Evolutionary conservation across 35 echinoderm and acorn worm genomes (phyloP).

Genomic region (Heliocidaris tuberculata): DNA sequence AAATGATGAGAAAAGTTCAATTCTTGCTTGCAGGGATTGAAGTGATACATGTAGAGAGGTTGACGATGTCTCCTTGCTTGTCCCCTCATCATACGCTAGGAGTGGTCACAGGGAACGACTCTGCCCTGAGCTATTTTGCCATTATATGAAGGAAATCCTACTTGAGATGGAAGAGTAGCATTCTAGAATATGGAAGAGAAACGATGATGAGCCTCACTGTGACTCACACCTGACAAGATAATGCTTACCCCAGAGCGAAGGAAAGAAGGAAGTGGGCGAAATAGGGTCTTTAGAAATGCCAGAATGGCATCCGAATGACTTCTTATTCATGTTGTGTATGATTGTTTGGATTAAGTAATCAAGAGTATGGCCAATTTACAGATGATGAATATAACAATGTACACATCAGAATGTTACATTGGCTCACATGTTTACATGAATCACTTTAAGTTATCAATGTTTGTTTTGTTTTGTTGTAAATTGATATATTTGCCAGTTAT

Average conservation of each 20-base stretch:
- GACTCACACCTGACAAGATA: background rate
- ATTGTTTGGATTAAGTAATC: background rate
- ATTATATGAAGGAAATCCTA: constrained; percentile 12
- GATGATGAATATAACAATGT: too few relatives aligned
- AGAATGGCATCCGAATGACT: background rate
- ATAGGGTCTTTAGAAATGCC: background rate
- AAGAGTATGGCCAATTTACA: too few relatives aligned
- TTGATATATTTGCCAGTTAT: too few relatives aligned
- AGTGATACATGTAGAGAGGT: background rate
- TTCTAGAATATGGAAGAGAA: constrained; percentile 3
- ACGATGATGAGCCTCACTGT: background rate
- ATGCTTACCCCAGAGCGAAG: background rate
- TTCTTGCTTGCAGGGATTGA: constrained; percentile 29
- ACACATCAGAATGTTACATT: too few relatives aligned
- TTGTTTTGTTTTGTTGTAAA: too few relatives aligned
- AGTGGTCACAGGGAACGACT: constrained; percentile 6
- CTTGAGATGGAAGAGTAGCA: background rate
- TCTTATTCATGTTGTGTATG: background rate
- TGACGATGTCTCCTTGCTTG: background rate
- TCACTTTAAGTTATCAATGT: too few relatives aligned
- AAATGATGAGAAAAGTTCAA: constrained; percentile 13
- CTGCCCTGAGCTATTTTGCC: constrained; percentile 3
- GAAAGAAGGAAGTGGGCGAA: background rate
- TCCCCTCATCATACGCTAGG: background rate
- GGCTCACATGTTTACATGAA: too few relatives aligned